A percentile compares a stretch with the other conserved stretches of the same genome.
Evolutionary conservation across 2,797 vertebrate species (phyloP).

Genomic region (Mallotus villosus): DNA sequence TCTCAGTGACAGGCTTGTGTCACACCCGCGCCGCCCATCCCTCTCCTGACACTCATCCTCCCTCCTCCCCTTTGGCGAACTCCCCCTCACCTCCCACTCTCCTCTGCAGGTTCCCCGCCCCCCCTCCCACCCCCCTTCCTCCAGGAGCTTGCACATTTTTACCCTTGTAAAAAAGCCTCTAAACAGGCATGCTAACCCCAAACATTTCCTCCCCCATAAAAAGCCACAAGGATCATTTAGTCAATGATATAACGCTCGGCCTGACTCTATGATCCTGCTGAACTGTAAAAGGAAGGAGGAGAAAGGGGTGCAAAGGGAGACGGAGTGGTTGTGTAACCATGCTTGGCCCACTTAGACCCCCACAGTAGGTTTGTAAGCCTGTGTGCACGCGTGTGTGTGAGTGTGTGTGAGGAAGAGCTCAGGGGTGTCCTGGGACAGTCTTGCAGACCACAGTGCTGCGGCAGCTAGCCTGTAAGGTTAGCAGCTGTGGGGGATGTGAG

Average conservation of each 20-base stretch:
- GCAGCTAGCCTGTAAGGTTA: constrained; percentile 71
- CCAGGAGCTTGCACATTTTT: constrained; percentile 37
- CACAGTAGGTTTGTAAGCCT: constrained; percentile 33
- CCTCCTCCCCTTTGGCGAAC: constrained; percentile 11
- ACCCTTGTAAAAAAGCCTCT: constrained; percentile 27
- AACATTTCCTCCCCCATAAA: constrained; percentile 36
- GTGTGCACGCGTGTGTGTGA: background rate
- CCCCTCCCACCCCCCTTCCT: constrained; percentile 17
- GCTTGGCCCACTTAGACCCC: no score
- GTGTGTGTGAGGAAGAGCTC: constrained; percentile 18
- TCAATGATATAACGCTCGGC: constrained; percentile 45
- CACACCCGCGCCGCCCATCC: background rate
- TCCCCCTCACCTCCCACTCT: constrained; percentile 21
- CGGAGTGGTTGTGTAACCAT: constrained; percentile 42
- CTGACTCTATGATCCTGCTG: constrained; percentile 37
- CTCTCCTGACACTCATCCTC: constrained; percentile 22
- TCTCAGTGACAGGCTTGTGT: background rate
- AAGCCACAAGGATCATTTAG: constrained; percentile 42
- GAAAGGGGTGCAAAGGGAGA: constrained; percentile 1
- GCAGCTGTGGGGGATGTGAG: constrained; percentile 61
- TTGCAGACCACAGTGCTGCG: constrained; percentile 62
- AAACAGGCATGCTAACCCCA: constrained; percentile 31
- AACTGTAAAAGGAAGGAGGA: constrained; percentile 23
- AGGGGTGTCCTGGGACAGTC: constrained; percentile 64
- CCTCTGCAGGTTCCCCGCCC: constrained; percentile 15